phyloP scores from a whole-genome alignment of 2,113 vertebrate species.

The Marmota flaviventris region DNA sequence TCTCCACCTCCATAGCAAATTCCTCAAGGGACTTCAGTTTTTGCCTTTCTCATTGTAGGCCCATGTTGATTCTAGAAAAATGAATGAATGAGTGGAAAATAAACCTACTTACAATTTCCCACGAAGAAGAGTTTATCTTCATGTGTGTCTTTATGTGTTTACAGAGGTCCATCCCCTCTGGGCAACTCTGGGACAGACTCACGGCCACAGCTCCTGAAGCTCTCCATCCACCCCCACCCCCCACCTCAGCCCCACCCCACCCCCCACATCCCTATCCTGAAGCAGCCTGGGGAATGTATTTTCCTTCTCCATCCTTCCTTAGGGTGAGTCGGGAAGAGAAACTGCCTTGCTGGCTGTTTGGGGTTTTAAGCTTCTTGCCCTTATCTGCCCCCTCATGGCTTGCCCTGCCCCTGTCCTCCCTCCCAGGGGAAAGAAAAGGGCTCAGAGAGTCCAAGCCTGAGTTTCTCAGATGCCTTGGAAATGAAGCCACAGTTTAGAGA shows the following conservation, averaged over 20 bases:
- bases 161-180: background rate
- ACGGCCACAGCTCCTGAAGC: background rate
- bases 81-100: background rate
- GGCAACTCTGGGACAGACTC: background rate
- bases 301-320: background rate
- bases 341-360: background rate
- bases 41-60: background rate
- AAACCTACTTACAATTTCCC: background rate
- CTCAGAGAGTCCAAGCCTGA: background rate
- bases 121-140: background rate
- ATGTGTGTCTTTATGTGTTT: background rate
- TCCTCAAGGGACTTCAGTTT: background rate
- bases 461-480: background rate
- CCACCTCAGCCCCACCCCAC: background rate
- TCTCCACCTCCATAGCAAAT: background rate
- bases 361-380: background rate
- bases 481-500: background rate
- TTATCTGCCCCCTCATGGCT: background rate
- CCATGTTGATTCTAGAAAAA: background rate
- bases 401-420: background rate
- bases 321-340: background rate
- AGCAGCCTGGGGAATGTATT: background rate
- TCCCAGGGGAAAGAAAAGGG: background rate
- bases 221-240: no score
- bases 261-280: no score